Conservation (phyloP, 2,113 vertebrate species). For the Mobula birostris region DNA sequence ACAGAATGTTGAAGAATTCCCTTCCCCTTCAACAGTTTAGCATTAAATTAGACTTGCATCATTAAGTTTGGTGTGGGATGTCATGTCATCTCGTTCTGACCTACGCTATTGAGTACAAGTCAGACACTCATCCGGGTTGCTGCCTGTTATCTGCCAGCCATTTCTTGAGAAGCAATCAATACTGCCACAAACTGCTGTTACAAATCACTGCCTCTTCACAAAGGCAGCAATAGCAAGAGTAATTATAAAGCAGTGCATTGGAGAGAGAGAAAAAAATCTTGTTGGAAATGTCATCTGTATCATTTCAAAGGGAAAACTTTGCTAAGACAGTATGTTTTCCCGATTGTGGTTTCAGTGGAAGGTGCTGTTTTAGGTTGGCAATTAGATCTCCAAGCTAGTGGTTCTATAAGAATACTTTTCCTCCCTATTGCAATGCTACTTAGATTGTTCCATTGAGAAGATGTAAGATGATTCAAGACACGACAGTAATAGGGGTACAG, state of each 20-base stretch:
- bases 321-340: background rate
- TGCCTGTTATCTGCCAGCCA: constrained; percentile 12
- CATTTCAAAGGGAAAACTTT: background rate
- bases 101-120: background rate
- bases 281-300: background rate
- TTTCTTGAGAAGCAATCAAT: constrained; percentile 17
- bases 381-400: background rate
- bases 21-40: background rate
- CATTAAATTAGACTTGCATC: background rate
- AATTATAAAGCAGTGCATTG: background rate
- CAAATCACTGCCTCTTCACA: constrained; percentile 21
- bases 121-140: background rate
- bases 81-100: background rate
- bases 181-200: background rate
- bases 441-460: background rate
- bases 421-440: background rate
- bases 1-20: background rate
- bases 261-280: background rate
- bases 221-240: background rate
- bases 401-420: background rate
- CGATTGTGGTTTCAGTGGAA: background rate
- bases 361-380: background rate
- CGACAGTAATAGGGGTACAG: background rate
- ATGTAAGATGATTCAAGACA: background rate
- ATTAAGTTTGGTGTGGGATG: background rate